Percentiles rank a stretch among this genome's conserved stretches.
Conservation (phyloP, 2,888 invertebrate genomes). For the Rhagium mordax region DNA sequence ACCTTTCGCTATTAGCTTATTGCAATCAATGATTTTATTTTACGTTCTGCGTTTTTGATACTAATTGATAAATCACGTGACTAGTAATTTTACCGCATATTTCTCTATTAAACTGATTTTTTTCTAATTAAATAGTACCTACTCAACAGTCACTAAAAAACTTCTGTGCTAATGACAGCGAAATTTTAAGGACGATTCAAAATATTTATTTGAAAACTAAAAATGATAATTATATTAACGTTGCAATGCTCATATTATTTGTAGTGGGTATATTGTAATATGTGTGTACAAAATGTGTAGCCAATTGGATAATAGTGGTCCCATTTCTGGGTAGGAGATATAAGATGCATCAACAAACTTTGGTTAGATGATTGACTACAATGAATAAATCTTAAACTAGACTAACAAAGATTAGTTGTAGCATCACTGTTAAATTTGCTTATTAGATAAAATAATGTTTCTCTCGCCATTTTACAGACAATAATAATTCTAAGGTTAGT, state of each 20-base stretch:
- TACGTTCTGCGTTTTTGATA: too few species aligned
- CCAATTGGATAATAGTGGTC: slow-evolving; percentile 50
- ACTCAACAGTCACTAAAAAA: too few species aligned
- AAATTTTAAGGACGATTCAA: too few species aligned
- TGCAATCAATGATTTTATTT: too few species aligned
- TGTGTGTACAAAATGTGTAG: slow-evolving; percentile 23
- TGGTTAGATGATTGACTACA: slow-evolving; percentile 52
- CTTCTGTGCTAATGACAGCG: too few species aligned
- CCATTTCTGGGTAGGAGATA: slow-evolving; percentile 38
- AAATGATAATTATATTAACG: neutral
- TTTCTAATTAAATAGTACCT: too few species aligned
- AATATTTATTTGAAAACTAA: neutral
- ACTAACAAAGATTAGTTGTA: slow-evolving; percentile 26
- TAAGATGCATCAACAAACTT: slow-evolving; percentile 33
- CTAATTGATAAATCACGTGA: too few species aligned
- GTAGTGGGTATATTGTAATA: slow-evolving; percentile 1
- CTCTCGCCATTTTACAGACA: slow-evolving; percentile 10
- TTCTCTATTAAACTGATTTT: too few species aligned
- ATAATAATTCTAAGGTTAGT: slow-evolving; percentile 24
- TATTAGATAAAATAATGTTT: slow-evolving; percentile 21
- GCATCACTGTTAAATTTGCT: slow-evolving; percentile 6
- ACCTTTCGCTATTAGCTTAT: too few species aligned
- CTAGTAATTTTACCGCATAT: too few species aligned
- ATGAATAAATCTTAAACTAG: slow-evolving; percentile 54
- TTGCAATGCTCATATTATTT: neutral